Conservation (phyloP, 2,113 vertebrate genomes). For the Aldabrachelys gigantea region DNA sequence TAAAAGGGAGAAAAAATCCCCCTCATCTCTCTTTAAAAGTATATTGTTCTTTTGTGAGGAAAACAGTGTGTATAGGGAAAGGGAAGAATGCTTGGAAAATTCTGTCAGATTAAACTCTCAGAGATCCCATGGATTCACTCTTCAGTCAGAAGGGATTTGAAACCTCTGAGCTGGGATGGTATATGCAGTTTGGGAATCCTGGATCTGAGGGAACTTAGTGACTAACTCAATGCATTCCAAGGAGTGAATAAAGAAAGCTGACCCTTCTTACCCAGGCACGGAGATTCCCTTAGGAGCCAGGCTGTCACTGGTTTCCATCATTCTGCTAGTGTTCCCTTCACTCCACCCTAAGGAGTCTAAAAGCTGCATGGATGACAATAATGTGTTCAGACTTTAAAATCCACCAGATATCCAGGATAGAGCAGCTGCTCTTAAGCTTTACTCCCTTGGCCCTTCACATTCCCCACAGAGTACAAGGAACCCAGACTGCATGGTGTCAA, state of each 20-base stretch:
- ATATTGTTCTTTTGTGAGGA: neutral
- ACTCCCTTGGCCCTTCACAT: neutral
- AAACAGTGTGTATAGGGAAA: neutral
- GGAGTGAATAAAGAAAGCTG: neutral
- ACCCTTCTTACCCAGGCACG: neutral
- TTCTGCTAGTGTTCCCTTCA: fast-evolving
- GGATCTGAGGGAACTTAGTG: neutral
- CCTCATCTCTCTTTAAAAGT: neutral
- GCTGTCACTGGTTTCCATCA: slow-evolving; percentile 43
- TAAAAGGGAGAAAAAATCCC: neutral
- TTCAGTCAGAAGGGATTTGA: neutral
- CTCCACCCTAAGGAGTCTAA: neutral
- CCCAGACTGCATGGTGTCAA: neutral
- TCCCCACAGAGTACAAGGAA: neutral
- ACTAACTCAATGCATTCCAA: neutral
- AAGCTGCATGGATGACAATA: neutral
- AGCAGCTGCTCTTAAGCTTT: neutral
- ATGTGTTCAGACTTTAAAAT: neutral
- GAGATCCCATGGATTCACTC: neutral
- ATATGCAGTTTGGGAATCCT: neutral
- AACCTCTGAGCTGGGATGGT: fast-evolving
- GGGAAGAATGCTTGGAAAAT: neutral
- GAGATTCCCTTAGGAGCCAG: slow-evolving; percentile 2
- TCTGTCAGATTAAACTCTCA: neutral
- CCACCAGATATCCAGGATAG: neutral